Evolutionary conservation across 2,797 vertebrate genomes (phyloP), one percentile per base, ranked within the genome.

Genomic region (Percopsis omiscomaycus): DNA sequence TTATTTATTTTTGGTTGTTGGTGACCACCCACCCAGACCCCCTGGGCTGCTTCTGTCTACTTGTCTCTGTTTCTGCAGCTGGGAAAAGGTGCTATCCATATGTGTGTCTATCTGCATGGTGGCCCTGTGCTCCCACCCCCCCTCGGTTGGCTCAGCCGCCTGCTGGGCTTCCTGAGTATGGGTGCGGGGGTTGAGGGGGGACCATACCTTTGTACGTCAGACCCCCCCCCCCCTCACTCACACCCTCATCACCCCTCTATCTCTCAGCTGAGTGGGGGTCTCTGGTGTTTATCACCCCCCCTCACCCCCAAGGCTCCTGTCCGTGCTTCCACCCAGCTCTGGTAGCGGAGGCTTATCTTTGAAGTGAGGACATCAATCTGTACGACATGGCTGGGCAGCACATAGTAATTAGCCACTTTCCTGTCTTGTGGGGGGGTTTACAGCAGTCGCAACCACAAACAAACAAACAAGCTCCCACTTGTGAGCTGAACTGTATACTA

Each of bases 41-140:
- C 75, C 78, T 71, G 61, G 58, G 60, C 47, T 69, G 48, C 37
- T 56, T 66, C 51, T 37, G 55, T 61, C 55, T 29, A 68, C 9
- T 57, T 73, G 46, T 69, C 66, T 73, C 28, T 78, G 59, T 77
- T 55, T 69, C 58, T 74, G 71, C 74, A 73, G 74, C 64, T 60
- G n/a, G 72, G 75, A 75, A 89, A 91, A 92, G 90, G 89, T 92
- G 91, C 79, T 88, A 81, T 80, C 87, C 89, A 91, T 91, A 86
- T 92, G 90, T 89, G 80, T 77, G 66, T 78, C 66, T 75, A 70
- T 73, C 74, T 83, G 70, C 79, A 62, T 84, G 73, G 74, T 82
- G 74, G 77, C 81, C 81, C 71, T 71, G n/a, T 3, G 11, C 6
- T 14, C 16, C 45, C 49, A 2, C 27, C 11, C 27, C 61, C 69